Percentiles rank a stretch among this genome's conserved stretches.
Evolutionary conservation across 2,888 invertebrate species (phyloP).

Genomic region (Cerastis rubricosa): DNA sequence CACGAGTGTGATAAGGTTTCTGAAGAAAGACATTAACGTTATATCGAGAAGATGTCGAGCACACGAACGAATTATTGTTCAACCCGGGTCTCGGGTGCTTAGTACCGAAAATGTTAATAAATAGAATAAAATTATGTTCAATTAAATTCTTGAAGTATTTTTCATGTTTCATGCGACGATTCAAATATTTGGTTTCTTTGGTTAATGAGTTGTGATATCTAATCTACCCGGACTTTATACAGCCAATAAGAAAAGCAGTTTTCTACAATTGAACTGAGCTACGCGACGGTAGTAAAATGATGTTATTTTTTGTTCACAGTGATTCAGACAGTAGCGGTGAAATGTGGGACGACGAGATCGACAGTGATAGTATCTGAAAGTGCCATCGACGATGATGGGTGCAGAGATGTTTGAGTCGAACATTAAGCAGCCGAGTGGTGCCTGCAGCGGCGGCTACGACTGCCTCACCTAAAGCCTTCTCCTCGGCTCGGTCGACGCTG

Average conservation of each 20-base stretch:
- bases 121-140: background rate
- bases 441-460: background rate
- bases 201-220: background rate
- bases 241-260: background rate
- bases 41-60: too few species aligned
- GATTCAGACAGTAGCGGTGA: slow-evolving; percentile 12
- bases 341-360: slow-evolving; percentile 25
- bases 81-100: too few species aligned
- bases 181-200: background rate
- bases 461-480: slow-evolving; percentile 3
- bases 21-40: too few species aligned
- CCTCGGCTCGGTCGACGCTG: background rate
- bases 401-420: slow-evolving; percentile 12
- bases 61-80: too few species aligned
- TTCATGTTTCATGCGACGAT: background rate
- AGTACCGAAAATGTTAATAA: background rate
- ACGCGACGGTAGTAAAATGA: background rate
- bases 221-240: background rate
- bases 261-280: background rate
- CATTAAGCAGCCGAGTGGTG: slow-evolving; percentile 11
- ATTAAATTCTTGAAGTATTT: background rate
- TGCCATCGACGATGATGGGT: background rate
- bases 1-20: too few species aligned
- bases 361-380: slow-evolving; percentile 30
- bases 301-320: slow-evolving; percentile 16